Evolutionary conservation across 1,140 invertebrate species (phyloP).

Genomic region (Apis mellifera): DNA sequence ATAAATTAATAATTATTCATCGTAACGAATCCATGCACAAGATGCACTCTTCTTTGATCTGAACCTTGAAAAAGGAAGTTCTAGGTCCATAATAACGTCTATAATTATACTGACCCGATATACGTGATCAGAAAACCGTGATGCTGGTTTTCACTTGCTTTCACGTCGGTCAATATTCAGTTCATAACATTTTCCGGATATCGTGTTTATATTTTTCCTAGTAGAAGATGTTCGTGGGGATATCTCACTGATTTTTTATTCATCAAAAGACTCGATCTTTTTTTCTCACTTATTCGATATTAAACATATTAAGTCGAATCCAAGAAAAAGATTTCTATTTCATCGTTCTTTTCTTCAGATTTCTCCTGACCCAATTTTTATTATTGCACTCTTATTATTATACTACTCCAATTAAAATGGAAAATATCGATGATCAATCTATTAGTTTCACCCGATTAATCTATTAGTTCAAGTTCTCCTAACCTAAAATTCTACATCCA

Average conservation of each 20-base stretch:
- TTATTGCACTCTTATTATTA: background rate
- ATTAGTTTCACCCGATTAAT: background rate
- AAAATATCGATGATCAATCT: no score
- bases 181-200: background rate
- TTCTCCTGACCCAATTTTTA: background rate
- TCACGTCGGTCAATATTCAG: conserved; percentile 27
- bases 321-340: no score
- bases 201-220: background rate
- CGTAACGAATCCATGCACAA: background rate
- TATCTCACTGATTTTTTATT: background rate
- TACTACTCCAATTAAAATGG: background rate
- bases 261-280: background rate
- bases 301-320: no score
- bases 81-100: background rate
- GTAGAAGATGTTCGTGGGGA: background rate
- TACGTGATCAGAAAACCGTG: background rate
- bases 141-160: conserved; percentile 17
- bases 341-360: background rate
- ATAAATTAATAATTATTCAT: background rate
- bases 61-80: conserved; percentile 2
- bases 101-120: conserved; percentile 1
- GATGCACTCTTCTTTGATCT: background rate
- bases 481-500: background rate
- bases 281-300: background rate
- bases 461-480: background rate